Conservation (phyloP, 2,888 invertebrate genomes). For the Trichogramma dendrolimi region DNA sequence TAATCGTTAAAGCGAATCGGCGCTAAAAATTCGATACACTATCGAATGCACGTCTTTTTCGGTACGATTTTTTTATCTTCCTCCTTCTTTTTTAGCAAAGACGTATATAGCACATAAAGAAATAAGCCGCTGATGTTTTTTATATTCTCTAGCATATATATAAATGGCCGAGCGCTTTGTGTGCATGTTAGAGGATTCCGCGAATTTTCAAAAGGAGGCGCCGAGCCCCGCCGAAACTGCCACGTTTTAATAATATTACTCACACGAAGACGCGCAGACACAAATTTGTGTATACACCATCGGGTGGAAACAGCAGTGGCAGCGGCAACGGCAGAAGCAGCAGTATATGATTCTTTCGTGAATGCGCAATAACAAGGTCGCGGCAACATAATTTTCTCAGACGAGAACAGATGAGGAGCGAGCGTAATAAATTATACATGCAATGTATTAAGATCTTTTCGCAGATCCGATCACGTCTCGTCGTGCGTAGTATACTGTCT, state of each 20-base stretch:
- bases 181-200: conserved; percentile 29
- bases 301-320: neutral
- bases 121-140: conserved; percentile 5
- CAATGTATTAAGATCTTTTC: no score
- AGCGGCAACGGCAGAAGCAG: neutral
- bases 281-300: neutral
- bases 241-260: no score
- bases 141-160: conserved; percentile 8
- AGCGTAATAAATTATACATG: no score
- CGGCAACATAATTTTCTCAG: no score
- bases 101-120: conserved; percentile 8
- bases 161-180: conserved; percentile 32
- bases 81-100: neutral
- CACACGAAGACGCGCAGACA: no score
- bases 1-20: neutral
- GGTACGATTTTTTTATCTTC: neutral
- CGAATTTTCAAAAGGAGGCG: conserved; percentile 31
- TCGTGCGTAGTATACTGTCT: no score
- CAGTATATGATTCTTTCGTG: conserved; percentile 2
- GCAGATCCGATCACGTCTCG: no score
- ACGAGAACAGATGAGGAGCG: no score
- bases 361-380: conserved; percentile 1
- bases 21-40: conserved; percentile 4
- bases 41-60: conserved; percentile 6
- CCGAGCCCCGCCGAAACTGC: neutral